phyloP scores from a whole-genome alignment of 2,797 vertebrate species.

The Aulostomus chinensis region DNA sequence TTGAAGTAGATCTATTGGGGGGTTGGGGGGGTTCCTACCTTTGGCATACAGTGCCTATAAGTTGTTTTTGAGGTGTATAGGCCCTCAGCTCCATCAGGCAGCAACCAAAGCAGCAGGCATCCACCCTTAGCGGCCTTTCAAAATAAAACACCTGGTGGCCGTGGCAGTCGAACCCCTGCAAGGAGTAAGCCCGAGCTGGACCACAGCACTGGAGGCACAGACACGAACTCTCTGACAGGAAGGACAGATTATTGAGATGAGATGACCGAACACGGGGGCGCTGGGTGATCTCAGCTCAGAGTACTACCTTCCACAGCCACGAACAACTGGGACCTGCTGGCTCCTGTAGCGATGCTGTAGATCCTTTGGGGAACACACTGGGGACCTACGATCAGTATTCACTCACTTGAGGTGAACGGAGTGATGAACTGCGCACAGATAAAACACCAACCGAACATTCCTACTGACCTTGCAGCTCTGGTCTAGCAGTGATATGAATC shows the following conservation, averaged over 20 bases:
- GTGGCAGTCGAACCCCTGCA: conserved; percentile 72
- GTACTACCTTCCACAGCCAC: conserved; percentile 82
- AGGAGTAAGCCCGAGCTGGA: conserved; percentile 75
- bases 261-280: background rate
- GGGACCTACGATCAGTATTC: conserved; percentile 62
- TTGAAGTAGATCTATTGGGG: background rate
- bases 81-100: conserved; percentile 83
- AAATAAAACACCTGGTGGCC: conserved; percentile 73
- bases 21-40: too few species aligned
- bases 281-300: conserved; percentile 1
- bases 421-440: background rate
- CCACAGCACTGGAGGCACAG: conserved; percentile 81
- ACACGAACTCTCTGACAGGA: conserved; percentile 78
- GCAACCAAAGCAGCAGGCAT: conserved; percentile 79
- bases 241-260: background rate
- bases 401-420: background rate
- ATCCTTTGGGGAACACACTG: conserved; percentile 77
- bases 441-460: background rate
- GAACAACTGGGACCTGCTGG: conserved; percentile 68
- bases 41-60: conserved; percentile 72
- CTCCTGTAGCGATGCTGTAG: conserved; percentile 74
- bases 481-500: conserved; percentile 76
- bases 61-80: conserved; percentile 64
- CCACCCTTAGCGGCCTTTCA: conserved; percentile 73
- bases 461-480: conserved; percentile 77